Base-by-base conservation (phyloP, 1,140 invertebrate genomes). In the Drosophila pectinifera region DNA sequence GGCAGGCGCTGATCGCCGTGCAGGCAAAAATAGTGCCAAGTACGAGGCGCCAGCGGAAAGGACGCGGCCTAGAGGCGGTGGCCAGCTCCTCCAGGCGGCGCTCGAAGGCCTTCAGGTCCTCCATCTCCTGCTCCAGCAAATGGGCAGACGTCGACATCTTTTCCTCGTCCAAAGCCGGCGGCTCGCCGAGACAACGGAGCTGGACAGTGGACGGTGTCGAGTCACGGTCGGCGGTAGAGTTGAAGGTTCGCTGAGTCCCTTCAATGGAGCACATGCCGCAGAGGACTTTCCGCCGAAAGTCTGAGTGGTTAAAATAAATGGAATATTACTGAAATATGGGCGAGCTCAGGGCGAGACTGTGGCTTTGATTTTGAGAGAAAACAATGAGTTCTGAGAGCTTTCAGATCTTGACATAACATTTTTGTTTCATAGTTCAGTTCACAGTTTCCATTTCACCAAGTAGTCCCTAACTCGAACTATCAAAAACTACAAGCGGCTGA, bases 61-160 rank as follows among this genome's bases (percentile, higher is more conserved):
- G 36, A 16, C 20, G 24, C 28, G 41, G 62, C 22, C 5, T 38
- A 3, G 28, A 10, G 38, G 22, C 31, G 13, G 6, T n/a, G 4
- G 45, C 20, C 20, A 65, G 13, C 62, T 65, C 62, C 28, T 7
- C 5, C 11, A 65, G 14, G 3, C 62, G 62, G 3, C 22, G 28
- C 54, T 46, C 62, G 22, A 65, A 65, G 28, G 62, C 62, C 6
- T 4, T 14, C 7, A 65, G 39, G 34, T 65, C 62, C 28, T 65
- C 62, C 26, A 18, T 3, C 18, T 54, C 18, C 11, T n/a, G 13
- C 2, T 65, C 62, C 41, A 24, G n/a, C 41, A 22, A 22, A 10
- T 7, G 8, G 13, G 48, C 13, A 34, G 4, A 16, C 6, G 31
- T 0, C 31, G 24, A n/a, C 18, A 34, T 36, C 2, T 16, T n/a